These are phyloP conservation scores for Hipposideros larvatus DNA, from an alignment of 2,797 vertebrate species.

Conservation along the genomic window DNA sequence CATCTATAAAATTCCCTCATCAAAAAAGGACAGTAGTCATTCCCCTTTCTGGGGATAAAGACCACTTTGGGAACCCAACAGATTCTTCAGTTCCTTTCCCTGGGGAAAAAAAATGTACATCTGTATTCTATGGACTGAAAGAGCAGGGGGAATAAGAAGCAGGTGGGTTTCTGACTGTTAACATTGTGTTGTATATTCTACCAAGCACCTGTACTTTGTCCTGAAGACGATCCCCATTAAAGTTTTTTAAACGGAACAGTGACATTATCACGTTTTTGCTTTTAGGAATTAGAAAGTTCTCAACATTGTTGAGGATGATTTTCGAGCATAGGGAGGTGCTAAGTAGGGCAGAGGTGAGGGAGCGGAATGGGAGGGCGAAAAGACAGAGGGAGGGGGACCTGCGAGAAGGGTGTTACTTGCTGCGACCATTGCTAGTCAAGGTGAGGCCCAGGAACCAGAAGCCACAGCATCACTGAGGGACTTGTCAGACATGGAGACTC, in stretches of 20 bases:
- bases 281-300: not conserved
- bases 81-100: too few species aligned
- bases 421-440: accelerated
- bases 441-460: accelerated
- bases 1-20: too few species aligned
- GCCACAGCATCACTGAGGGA: not conserved
- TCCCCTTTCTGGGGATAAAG: too few species aligned
- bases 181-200: not conserved
- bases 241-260: not conserved
- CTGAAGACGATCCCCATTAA: not conserved
- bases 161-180: not conserved
- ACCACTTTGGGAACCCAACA: too few species aligned
- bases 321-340: not conserved
- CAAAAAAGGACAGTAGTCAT: too few species aligned
- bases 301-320: not conserved
- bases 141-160: not conserved
- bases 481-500: not conserved
- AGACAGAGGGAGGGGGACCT: not conserved
- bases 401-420: not conserved
- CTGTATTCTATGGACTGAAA: not conserved
- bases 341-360: not conserved
- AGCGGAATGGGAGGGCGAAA: too few species aligned
- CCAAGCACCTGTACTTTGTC: not conserved
- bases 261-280: not conserved
- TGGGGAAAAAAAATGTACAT: too few species aligned